Conservation (phyloP, 2,797 vertebrate genomes). For the Babyrousa celebensis region DNA sequence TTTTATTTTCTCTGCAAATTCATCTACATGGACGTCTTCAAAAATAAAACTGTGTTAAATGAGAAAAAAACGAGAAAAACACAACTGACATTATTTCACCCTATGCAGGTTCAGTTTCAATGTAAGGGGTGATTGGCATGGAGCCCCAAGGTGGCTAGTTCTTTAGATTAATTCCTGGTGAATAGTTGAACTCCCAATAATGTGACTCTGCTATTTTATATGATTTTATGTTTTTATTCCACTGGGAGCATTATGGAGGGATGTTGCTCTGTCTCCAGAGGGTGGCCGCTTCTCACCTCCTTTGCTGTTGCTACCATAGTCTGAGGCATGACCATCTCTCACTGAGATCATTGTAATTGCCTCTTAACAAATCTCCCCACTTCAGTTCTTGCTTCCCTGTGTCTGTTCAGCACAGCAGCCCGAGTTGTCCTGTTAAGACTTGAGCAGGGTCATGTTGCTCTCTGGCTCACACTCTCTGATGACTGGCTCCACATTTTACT, state of each 20-base stretch:
- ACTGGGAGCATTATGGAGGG: background rate
- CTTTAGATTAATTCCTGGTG: background rate
- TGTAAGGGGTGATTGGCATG: background rate
- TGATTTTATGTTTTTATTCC: background rate
- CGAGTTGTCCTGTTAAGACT: background rate
- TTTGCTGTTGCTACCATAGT: background rate
- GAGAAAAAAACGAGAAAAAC: background rate
- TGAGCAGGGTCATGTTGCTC: background rate
- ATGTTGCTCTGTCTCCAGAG: background rate
- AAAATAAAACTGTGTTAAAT: background rate
- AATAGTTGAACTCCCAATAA: background rate
- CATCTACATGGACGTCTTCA: background rate
- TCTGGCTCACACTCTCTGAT: background rate
- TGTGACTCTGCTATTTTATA: background rate
- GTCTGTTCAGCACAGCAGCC: background rate
- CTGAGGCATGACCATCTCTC: background rate
- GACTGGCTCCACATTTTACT: background rate
- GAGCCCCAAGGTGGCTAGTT: background rate
- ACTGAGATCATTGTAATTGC: background rate
- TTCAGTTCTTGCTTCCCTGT: background rate
- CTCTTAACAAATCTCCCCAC: background rate
- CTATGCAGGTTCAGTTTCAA: background rate
- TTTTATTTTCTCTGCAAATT: background rate
- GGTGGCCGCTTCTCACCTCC: background rate
- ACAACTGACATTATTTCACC: background rate